A percentile compares a stretch with the other conserved stretches of the same genome.
Evolutionary conservation across 1,140 invertebrate genomes (phyloP).

Genomic region (Sycobia sp.): DNA sequence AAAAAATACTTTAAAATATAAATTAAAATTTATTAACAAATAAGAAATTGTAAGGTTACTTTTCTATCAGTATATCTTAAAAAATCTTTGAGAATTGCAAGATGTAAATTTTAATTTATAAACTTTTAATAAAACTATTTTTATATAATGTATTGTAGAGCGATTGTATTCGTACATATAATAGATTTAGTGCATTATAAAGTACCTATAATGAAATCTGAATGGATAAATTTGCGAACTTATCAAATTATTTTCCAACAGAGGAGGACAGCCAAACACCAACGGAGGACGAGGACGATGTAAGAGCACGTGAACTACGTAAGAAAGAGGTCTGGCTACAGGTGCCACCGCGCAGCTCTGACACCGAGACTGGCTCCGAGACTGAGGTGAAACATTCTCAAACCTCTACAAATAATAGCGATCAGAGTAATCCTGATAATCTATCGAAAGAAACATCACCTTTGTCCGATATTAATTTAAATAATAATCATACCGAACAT

Average conservation of each 20-base stretch:
- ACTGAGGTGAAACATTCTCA: conserved; percentile 71
- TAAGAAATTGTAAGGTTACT: no score
- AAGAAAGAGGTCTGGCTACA: conserved; percentile 72
- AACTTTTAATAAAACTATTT: background rate
- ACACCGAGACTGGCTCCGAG: conserved; percentile 74
- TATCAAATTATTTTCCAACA: conserved; percentile 42
- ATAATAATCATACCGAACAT: background rate
- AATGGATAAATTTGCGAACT: no score
- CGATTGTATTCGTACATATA: no score
- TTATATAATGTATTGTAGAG: background rate
- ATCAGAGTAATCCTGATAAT: conserved; percentile 23
- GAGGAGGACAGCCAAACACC: conserved; percentile 75
- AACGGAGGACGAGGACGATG: conserved; percentile 75
- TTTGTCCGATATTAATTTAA: background rate
- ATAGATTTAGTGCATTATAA: no score
- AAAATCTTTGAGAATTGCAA: no score
- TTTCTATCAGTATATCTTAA: no score
- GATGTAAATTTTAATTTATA: background rate
- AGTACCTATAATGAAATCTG: no score
- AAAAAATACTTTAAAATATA: no score
- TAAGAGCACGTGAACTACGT: conserved; percentile 68
- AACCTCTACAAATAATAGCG: conserved; percentile 41
- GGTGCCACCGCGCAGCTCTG: conserved; percentile 63
- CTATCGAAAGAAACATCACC: background rate
- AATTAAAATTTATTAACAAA: no score